Evolutionary conservation across 2,888 invertebrate genomes (phyloP), one percentile per base, ranked within the genome.

Genomic region (Andrena flavipes): DNA sequence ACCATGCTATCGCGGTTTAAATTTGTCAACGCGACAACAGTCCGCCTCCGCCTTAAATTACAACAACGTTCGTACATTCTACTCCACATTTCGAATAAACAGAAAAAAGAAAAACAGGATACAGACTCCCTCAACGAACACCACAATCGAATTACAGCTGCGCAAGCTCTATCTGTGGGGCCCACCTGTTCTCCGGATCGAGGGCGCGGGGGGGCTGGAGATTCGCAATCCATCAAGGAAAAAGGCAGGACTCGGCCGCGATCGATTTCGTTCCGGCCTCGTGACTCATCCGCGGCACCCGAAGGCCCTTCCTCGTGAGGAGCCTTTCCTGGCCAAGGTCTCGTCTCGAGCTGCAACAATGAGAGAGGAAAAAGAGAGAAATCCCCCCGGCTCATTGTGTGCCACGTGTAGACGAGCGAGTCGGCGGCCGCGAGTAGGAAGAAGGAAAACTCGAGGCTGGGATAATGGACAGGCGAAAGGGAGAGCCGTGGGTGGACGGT

Each of bases 241-340:
- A 49, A 71, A 71, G 56, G 42, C 56, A 26, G 51, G 64, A 64
- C 16, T 59, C 30, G 13, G 64, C 49, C n/a, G 35, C 81, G 80
- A 84, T 85, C 81, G 85, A 85, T 84, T 80, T 75, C 70, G 82
- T 82, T 64, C 71, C 82, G 64, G 62, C 59, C 63, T 51, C 70
- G 71, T 85, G 85, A 85, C 77, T 85, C 85, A 85, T 80, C 74
- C 72, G 63, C 62, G 65, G 72, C 64, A 73, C 69, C 68, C n/a
- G 80, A 80, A 85, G 82, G 76, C 64, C 82, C 82, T 84, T 84
- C 82, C 83, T 80, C 77, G 79, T 75, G 67, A 72, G 77, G 64
- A 76, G 48, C 63, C 75, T 84, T 79, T 84, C 30, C 76, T 72
- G 51, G 51, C 82, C 80, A 79, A 82, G 77, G 77, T 77, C 84